Conservation (phyloP, 2,888 invertebrate genomes). For the Myopa tessellatipennis region DNA sequence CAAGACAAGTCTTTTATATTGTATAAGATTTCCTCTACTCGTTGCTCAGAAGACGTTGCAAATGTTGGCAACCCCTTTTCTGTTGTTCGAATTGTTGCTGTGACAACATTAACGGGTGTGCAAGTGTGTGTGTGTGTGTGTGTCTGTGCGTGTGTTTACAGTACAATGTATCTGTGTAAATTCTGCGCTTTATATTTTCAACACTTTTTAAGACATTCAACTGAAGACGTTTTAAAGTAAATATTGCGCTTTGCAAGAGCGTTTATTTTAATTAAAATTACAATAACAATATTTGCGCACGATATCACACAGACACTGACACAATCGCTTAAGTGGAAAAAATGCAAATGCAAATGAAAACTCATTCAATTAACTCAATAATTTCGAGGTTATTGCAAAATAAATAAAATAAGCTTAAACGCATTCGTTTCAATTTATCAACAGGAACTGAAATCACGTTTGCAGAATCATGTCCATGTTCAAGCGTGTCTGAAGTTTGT, state of each 20-base stretch:
- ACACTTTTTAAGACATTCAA: conserved; percentile 27
- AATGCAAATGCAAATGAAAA: background rate
- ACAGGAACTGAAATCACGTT: too few relatives aligned
- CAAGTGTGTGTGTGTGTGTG: conserved; percentile 1
- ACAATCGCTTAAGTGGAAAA: background rate
- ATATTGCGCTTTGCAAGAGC: conserved; percentile 34
- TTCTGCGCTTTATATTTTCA: conserved; percentile 39
- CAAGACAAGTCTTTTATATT: background rate
- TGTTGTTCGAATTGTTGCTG: conserved; percentile 11
- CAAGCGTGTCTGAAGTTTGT: too few relatives aligned
- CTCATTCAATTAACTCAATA: conserved; percentile 27
- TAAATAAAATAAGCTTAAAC: background rate
- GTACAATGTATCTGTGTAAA: conserved; percentile 22
- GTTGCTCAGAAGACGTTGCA: conserved; percentile 34
- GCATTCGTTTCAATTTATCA: background rate
- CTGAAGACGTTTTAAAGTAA: conserved; percentile 33
- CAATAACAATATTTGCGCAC: conserved; percentile 38
- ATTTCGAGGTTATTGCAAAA: conserved; percentile 26
- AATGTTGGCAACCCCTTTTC: conserved; percentile 48
- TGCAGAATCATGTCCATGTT: too few relatives aligned
- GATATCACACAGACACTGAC: background rate
- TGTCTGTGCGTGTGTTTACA: background rate
- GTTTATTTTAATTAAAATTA: conserved; percentile 44
- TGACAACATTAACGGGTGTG: background rate
- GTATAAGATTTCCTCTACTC: conserved; percentile 28